Percentiles rank a stretch among this genome's conserved stretches.
Evolutionary conservation across 1,140 invertebrate species (phyloP).

Genomic region (Lordiphosa mommai): DNA sequence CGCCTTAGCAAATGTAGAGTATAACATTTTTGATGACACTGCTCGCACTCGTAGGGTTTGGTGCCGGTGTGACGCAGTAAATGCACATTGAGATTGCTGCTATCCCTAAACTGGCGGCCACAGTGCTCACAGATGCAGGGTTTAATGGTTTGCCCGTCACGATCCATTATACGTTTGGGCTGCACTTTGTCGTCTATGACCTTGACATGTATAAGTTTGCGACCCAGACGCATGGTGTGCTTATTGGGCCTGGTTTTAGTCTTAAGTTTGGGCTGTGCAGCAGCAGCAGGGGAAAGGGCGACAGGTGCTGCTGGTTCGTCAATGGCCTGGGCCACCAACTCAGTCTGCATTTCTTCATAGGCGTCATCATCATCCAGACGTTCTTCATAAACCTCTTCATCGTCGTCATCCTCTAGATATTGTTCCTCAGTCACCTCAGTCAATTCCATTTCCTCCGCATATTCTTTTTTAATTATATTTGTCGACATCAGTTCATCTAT

Average conservation of each 20-base stretch:
- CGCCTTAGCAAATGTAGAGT: slow-evolving; percentile 52
- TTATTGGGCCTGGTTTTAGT: slow-evolving; percentile 17
- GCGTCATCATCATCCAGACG: slow-evolving; percentile 10
- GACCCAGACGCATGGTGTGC: slow-evolving; percentile 59
- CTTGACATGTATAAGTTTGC: slow-evolving; percentile 53
- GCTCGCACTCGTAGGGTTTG: slow-evolving; percentile 55
- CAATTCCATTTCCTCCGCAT: neutral
- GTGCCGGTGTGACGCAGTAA: slow-evolving; percentile 57
- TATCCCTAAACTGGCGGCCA: slow-evolving; percentile 54
- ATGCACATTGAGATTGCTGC: slow-evolving; percentile 58
- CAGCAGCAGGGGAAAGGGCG: neutral
- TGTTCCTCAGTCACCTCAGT: neutral
- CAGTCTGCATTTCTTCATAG: slow-evolving; percentile 15
- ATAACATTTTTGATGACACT: slow-evolving; percentile 60
- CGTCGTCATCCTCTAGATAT: neutral
- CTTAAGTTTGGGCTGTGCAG: neutral
- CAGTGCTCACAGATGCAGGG: slow-evolving; percentile 65
- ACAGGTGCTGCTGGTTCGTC: too few relatives aligned
- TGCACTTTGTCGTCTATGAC: slow-evolving; percentile 48
- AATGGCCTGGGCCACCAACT: neutral
- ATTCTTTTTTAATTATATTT: slow-evolving; percentile 16
- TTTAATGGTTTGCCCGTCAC: slow-evolving; percentile 40
- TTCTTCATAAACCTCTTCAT: neutral
- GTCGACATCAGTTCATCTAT: slow-evolving; percentile 19
- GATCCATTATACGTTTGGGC: slow-evolving; percentile 59